A percentile compares a stretch with the other conserved stretches of the same genome.
Evolutionary conservation across 2,113 vertebrate species (phyloP).

Genomic region (Edolisoma coerulescens): DNA sequence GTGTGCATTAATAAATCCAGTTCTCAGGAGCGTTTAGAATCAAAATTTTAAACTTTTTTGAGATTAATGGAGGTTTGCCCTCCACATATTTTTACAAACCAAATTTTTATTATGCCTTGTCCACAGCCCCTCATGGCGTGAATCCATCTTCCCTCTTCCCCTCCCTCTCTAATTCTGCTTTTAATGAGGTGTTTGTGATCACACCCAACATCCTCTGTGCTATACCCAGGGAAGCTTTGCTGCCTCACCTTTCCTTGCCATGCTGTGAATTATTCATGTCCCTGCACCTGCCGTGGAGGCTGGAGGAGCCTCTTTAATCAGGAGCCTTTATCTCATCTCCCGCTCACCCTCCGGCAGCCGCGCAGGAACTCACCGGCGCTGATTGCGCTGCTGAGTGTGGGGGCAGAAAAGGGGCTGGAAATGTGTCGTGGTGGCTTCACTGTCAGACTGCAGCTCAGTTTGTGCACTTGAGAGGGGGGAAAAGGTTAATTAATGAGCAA

Average conservation of each 20-base stretch:
- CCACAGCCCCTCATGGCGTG: background rate
- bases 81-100: background rate
- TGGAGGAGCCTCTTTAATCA: background rate
- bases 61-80: background rate
- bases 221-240: background rate
- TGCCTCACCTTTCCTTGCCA: background rate
- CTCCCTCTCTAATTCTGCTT: background rate
- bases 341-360: background rate
- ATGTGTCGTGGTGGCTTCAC: rapidly evolving
- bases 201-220: background rate
- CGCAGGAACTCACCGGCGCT: rapidly evolving
- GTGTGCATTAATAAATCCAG: background rate
- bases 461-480: background rate
- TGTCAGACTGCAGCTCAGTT: background rate
- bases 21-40: background rate
- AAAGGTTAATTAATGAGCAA: background rate
- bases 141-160: background rate
- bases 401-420: background rate
- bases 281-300: background rate
- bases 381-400: background rate
- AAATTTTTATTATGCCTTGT: background rate
- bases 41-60: background rate
- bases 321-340: background rate
- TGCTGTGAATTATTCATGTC: conserved; percentile 6
- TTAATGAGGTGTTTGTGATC: background rate